Conservation (phyloP, 1,140 invertebrate species). For the Chrysopa pallens region DNA sequence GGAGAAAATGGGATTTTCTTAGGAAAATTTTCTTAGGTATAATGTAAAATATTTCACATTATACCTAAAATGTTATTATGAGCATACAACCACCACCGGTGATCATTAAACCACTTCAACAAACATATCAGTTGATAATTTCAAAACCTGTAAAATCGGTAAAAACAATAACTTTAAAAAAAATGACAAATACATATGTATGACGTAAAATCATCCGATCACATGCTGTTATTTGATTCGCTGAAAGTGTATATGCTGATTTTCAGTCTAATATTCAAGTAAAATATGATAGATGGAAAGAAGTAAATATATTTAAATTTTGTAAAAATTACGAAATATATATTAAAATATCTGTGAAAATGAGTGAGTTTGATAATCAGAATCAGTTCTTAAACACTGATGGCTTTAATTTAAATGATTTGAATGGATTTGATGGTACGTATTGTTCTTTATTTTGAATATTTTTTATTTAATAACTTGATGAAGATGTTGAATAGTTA, state of each 20-base stretch:
- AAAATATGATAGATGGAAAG: conserved; percentile 3
- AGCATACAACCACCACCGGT: too few species aligned
- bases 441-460: conserved; percentile 3
- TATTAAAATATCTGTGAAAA: conserved; percentile 10
- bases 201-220: conserved; percentile 20
- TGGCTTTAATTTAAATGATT: conserved; percentile 18
- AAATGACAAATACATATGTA: not conserved
- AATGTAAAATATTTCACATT: too few species aligned
- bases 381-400: conserved; percentile 11
- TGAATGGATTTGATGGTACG: conserved; percentile 20
- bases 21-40: too few species aligned
- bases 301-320: conserved; percentile 4
- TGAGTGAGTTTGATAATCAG: conserved; percentile 14
- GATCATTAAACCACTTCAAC: too few species aligned
- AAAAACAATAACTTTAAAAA: too few species aligned
- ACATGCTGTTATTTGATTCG: conserved; percentile 15
- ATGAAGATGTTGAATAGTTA: not conserved
- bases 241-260: conserved; percentile 13
- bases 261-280: conserved; percentile 4
- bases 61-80: too few species aligned
- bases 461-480: not conserved
- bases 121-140: too few species aligned
- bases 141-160: too few species aligned
- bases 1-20: too few species aligned
- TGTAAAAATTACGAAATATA: conserved; percentile 1